Conservation (phyloP, 2,113 vertebrate genomes). For the Scatophagus argus region DNA sequence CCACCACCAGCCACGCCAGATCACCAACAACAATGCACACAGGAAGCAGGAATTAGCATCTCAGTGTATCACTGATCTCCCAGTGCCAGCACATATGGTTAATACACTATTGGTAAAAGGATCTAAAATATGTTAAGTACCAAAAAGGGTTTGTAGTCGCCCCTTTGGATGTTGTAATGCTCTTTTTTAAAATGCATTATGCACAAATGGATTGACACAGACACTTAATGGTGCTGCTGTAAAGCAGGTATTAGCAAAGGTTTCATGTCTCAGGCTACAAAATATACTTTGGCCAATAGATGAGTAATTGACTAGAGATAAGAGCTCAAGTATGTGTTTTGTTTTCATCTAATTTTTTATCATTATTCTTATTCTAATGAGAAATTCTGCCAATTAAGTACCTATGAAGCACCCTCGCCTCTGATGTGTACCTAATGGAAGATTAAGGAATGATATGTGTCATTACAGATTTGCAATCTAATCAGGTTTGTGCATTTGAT, state of each 20-base stretch:
- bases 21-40: conserved; percentile 61
- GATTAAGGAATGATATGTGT: not conserved
- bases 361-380: conserved; percentile 44
- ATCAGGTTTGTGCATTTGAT: conserved; percentile 21
- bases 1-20: conserved; percentile 75
- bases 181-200: conserved; percentile 52
- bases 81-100: conserved; percentile 35
- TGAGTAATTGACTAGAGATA: conserved; percentile 30
- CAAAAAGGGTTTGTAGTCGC: conserved; percentile 40
- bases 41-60: conserved; percentile 50
- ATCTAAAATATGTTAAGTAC: conserved; percentile 26
- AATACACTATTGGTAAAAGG: conserved; percentile 33
- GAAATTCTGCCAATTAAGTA: conserved; percentile 25
- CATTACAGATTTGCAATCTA: conserved; percentile 19
- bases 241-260: conserved; percentile 35
- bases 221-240: conserved; percentile 13
- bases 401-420: conserved; percentile 38
- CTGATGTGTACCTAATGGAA: conserved; percentile 29
- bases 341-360: conserved; percentile 25
- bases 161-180: conserved; percentile 27
- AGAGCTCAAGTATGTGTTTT: conserved; percentile 45
- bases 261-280: conserved; percentile 32
- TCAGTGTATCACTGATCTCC: conserved; percentile 39
- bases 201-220: conserved; percentile 35
- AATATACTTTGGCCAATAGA: conserved; percentile 38